These are phyloP conservation scores for Bradypus variegatus DNA, from an alignment of 2,797 vertebrate genomes.

Conservation along the genomic window DNA sequence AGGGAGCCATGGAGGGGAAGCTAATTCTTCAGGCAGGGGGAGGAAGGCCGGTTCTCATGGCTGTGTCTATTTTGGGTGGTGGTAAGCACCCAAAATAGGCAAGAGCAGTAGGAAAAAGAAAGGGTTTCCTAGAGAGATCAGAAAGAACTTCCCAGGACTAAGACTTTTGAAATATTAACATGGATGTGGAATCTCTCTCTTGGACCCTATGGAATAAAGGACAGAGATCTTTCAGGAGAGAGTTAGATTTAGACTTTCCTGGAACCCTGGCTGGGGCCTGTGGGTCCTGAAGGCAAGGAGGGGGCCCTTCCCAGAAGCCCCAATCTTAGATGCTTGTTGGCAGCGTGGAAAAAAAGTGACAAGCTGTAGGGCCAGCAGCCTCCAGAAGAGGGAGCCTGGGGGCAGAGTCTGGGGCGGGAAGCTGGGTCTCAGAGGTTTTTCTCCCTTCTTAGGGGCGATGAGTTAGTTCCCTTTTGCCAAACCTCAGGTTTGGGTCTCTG, in stretches of 20 bases:
- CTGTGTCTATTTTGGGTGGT: not conserved
- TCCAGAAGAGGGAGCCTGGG: slow-evolving; percentile 57
- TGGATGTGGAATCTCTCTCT: not conserved
- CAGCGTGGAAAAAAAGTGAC: not conserved
- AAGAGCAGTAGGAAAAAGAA: not conserved
- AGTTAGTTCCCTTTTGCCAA: not conserved
- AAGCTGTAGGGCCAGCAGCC: not conserved
- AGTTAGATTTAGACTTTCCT: not conserved
- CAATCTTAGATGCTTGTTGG: not conserved
- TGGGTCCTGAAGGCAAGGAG: too few species aligned
- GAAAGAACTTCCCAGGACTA: slow-evolving; percentile 14
- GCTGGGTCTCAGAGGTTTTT: not conserved
- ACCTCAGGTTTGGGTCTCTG: not conserved
- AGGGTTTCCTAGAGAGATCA: not conserved
- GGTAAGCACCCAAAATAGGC: not conserved
- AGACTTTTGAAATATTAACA: not conserved
- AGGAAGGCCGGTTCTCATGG: not conserved
- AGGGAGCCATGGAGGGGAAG: not conserved
- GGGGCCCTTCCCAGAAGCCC: rapidly evolving
- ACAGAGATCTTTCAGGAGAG: not conserved
- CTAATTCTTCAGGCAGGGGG: not conserved
- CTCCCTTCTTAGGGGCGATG: not conserved
- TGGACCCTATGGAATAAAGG: not conserved
- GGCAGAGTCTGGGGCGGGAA: not conserved
- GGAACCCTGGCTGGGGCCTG: not conserved